Percentiles rank a stretch among this genome's conserved stretches.
Conservation (phyloP, 2,113 vertebrate genomes). For the Sphaerodactylus townsendi region DNA sequence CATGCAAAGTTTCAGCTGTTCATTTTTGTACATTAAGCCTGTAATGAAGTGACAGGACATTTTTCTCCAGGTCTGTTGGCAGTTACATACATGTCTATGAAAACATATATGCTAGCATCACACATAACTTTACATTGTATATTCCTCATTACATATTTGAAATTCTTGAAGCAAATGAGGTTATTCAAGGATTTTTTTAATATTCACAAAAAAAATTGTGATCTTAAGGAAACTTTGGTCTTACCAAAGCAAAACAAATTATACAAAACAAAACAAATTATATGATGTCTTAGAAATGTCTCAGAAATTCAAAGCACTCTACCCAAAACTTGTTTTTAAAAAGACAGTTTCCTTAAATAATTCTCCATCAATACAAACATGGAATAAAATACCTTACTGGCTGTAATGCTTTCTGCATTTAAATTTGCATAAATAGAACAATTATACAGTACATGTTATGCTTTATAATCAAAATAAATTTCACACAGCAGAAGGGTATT, state of each 20-base stretch:
- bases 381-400: background rate
- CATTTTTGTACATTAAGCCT: no score
- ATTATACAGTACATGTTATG: background rate
- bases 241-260: no score
- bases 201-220: background rate
- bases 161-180: background rate
- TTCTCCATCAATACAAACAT: background rate
- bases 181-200: background rate
- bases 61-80: no score
- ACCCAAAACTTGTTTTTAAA: background rate
- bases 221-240: background rate
- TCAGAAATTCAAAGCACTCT: background rate
- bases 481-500: slow-evolving; percentile 21
- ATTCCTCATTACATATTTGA: background rate
- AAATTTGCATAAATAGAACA: background rate
- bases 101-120: fast-evolving
- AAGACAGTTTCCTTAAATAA: background rate
- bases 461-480: slow-evolving; percentile 21
- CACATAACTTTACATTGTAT: background rate
- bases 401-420: slow-evolving; percentile 16
- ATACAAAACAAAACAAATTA: slow-evolving; percentile 14
- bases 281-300: background rate
- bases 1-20: no score
- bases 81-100: background rate
- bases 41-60: no score